phyloP scores from a whole-genome alignment of 2,797 vertebrate genomes.

The Microchirus variegatus region DNA sequence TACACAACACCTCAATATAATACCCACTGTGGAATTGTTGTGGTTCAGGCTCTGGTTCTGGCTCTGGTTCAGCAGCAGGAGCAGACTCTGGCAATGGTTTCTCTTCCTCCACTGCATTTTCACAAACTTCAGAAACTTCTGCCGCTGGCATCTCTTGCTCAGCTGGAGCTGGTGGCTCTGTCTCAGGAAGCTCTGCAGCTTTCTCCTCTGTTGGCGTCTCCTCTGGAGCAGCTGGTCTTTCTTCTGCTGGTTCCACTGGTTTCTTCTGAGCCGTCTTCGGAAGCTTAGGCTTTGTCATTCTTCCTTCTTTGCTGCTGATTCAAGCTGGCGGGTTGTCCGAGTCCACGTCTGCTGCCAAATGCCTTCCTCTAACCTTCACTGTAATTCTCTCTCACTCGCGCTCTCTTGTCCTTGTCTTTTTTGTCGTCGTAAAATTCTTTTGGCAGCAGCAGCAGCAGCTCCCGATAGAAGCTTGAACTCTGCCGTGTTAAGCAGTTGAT shows the following conservation, averaged over 20 bases:
- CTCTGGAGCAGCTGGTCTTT: conserved; percentile 24
- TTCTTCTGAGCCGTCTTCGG: conserved; percentile 76
- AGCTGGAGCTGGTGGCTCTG: background rate
- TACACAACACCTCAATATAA: too few species aligned
- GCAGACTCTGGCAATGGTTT: too few species aligned
- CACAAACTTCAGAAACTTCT: background rate
- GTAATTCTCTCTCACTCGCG: conserved; percentile 16
- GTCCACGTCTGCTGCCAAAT: conserved; percentile 19
- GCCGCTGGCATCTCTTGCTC: background rate
- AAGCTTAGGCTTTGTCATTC: conserved; percentile 76
- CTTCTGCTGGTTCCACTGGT: conserved; percentile 32
- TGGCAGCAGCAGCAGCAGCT: conserved; percentile 20
- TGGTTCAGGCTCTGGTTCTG: too few species aligned
- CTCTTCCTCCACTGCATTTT: too few species aligned
- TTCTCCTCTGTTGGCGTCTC: conserved; percentile 22
- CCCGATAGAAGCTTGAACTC: conserved; percentile 40
- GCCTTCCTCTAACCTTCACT: conserved; percentile 23
- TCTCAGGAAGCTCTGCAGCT: too few species aligned
- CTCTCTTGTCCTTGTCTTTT: conserved; percentile 42
- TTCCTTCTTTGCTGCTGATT: conserved; percentile 25
- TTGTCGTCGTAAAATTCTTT: conserved; percentile 50
- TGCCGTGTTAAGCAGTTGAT: conserved; percentile 62
- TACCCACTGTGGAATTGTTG: too few species aligned
- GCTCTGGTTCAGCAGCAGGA: too few species aligned
- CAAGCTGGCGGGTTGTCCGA: conserved; percentile 5